These are phyloP conservation scores for Andrena minutula DNA, from an alignment of 2,888 invertebrate genomes.

Conservation along the genomic window DNA sequence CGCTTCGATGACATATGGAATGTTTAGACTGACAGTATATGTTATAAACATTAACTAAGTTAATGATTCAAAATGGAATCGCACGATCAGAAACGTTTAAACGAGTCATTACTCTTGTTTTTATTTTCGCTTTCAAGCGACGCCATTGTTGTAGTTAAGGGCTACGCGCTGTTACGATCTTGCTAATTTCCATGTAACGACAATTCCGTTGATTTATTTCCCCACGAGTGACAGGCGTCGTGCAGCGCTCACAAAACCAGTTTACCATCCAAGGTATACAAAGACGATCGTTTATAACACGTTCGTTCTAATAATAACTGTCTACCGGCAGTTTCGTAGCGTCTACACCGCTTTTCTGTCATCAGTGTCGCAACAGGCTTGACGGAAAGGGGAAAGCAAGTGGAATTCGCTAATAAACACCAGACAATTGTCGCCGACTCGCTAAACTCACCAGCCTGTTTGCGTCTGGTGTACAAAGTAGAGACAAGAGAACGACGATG, in stretches of 20 bases:
- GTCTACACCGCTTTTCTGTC: conserved; percentile 4
- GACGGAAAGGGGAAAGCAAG: conserved; percentile 6
- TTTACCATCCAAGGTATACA: conserved; percentile 65
- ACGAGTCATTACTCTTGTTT: no score
- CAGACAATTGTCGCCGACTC: conserved; percentile 39
- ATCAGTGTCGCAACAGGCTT: conserved; percentile 36
- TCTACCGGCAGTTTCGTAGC: conserved; percentile 28
- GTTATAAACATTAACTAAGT: no score
- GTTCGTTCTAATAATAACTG: conserved; percentile 61
- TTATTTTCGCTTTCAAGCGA: not conserved
- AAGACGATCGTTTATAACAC: conserved; percentile 62
- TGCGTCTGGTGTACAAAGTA: not conserved
- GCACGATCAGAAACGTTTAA: no score
- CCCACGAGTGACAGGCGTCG: not conserved
- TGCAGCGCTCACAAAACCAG: conserved; percentile 49
- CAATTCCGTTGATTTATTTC: not conserved
- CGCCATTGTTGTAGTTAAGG: not conserved
- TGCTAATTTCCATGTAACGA: conserved; percentile 8
- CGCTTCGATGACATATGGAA: no score
- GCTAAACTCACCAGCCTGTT: conserved; percentile 29
- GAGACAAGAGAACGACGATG: not conserved
- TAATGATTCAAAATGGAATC: no score
- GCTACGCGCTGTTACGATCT: not conserved
- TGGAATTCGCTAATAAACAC: conserved; percentile 35
- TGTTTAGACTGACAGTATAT: no score